phyloP scores from a whole-genome alignment of 2,113 vertebrate genomes.

The Lasiurus cinereus region DNA sequence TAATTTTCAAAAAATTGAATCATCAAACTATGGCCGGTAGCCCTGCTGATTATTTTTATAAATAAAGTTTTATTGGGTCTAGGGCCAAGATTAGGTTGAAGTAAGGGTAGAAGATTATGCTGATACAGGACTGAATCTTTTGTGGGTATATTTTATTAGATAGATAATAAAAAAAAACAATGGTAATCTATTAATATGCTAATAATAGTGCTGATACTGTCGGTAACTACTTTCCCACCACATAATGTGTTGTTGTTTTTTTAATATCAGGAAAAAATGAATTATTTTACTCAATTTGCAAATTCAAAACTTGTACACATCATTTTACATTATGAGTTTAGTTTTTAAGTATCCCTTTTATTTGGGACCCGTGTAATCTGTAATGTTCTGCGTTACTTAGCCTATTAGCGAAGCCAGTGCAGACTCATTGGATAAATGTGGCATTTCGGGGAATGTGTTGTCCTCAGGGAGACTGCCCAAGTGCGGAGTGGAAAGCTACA shows the following conservation, averaged over 20 bases:
- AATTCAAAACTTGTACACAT: not conserved
- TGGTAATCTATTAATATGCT: not conserved
- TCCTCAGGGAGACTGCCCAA: not conserved
- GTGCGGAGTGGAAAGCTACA: not conserved
- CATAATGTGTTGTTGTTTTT: no score
- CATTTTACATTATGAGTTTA: not conserved
- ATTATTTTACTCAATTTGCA: not conserved
- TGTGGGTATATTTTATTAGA: not conserved
- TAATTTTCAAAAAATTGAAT: not conserved
- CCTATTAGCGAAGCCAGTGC: not conserved
- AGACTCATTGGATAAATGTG: not conserved
- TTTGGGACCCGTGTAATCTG: rapidly evolving
- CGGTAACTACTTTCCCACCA: not conserved
- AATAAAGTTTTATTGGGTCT: not conserved
- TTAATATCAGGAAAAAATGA: not conserved
- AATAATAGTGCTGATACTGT: not conserved
- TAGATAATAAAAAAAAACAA: not conserved
- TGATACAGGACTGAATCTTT: not conserved
- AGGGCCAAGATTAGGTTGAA: not conserved
- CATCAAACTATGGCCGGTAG: not conserved
- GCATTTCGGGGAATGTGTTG: rapidly evolving
- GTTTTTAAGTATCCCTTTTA: not conserved
- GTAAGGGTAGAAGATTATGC: not conserved
- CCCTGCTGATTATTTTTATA: not conserved
- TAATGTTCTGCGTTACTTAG: not conserved